Base-by-base conservation (phyloP, 2,888 invertebrate genomes). In the Salpingus planirostris region DNA sequence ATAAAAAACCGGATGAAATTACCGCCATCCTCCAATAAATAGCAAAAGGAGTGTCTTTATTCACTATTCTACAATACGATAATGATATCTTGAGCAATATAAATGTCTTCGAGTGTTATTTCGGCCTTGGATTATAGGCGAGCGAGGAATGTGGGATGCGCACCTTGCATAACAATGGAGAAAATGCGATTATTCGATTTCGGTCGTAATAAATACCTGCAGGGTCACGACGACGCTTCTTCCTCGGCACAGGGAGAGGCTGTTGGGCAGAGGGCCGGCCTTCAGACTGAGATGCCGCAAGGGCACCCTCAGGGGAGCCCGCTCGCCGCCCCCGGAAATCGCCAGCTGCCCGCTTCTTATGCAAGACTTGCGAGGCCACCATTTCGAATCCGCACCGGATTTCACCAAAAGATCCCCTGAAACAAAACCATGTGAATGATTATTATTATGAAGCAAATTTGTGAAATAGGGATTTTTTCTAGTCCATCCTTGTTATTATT, bases 341-440 rank as follows among this genome's bases (percentile, higher is more conserved):
- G 70, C 65, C 54, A 67, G 61, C 40, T 60, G 54, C 11, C 59
- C 55, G 62, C 72, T 71, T 64, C 71, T 70, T 57, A 74, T 69
- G 60, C 68, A 68, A 49, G 70, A 65, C 64, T 70, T 69, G 62
- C 74, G 66, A 57, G 70, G 71, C 67, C 70, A 60, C 70, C 71
- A 71, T 56, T 55, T 60, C 54, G 61, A 60, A 54, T 62, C 59
- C 44, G 53, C 46, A 11, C 50, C 56, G 38, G 54, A 51, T 51
- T 58, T 60, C 53, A 64, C 55, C 33, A 63, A 42, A 32, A 64
- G 49, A 52, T 64, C 62, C 47, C 63, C 66, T 66, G 61, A 11
- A 57, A 57, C 13, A 41, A 46, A n/a, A n/a, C n/a, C n/a, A n/a
- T n/a, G n/a, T n/a, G n/a, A n/a, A n/a, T n/a, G n/a, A n/a, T n/a